Conservation (phyloP, 2,888 invertebrate genomes). For the Harpalus rubripes region DNA sequence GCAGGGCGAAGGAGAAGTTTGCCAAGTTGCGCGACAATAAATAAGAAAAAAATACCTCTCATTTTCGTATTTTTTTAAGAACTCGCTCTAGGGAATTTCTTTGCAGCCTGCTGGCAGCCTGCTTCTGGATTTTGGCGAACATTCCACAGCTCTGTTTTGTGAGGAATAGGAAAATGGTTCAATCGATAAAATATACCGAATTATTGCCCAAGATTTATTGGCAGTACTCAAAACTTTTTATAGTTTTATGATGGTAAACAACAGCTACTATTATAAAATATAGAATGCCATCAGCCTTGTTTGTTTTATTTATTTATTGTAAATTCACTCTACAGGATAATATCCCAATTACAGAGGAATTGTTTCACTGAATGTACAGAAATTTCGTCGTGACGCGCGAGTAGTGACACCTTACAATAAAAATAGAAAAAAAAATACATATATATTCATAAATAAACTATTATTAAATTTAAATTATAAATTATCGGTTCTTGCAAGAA, state of each 20-base stretch:
- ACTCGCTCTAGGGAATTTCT: conserved; percentile 24
- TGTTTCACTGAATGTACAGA: too few relatives aligned
- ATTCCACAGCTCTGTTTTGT: conserved; percentile 38
- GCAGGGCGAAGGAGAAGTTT: conserved; percentile 17
- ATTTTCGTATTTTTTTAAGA: conserved; percentile 58
- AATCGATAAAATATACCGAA: conserved; percentile 66
- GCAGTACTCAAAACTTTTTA: conserved; percentile 65
- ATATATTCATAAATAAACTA: too few relatives aligned
- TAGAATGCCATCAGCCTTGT: conserved; percentile 43
- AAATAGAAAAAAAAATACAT: too few relatives aligned
- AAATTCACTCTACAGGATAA: too few relatives aligned
- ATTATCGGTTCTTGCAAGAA: too few relatives aligned
- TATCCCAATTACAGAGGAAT: too few relatives aligned
- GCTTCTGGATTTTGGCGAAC: conserved; percentile 29
- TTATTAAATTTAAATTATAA: too few relatives aligned
- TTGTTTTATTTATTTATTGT: too few relatives aligned
- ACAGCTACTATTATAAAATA: conserved; percentile 61
- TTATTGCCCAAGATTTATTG: conserved; percentile 64
- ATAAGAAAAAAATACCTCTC: conserved; percentile 61
- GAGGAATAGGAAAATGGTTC: conserved; percentile 55
- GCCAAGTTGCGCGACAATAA: conserved; percentile 54
- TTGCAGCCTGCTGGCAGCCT: conserved; percentile 40
- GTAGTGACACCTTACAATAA: too few relatives aligned
- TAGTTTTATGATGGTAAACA: conserved; percentile 64
- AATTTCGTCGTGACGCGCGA: too few relatives aligned